Evolutionary conservation across 2,113 vertebrate species (phyloP), one percentile per base, ranked within the genome.

Genomic region (Malurus cyaneus): DNA sequence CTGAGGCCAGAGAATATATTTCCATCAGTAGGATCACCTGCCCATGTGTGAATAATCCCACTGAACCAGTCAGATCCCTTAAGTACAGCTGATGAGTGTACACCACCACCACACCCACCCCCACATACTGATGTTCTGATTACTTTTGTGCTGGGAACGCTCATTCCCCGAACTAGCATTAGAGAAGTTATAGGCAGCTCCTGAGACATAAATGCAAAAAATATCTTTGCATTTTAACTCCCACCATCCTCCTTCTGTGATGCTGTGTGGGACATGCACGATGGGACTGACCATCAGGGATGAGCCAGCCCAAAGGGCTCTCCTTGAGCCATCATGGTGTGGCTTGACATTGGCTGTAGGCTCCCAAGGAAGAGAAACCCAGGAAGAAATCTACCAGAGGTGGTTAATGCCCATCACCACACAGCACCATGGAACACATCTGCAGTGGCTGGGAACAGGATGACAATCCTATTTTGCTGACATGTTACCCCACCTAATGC

Each of bases 401-500:
- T 25, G 36, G 16, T 49, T 32, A 71, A 64, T 0, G 2, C 50
- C 46, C 0, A 0, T 47, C 32, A 61, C 11, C 46, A n/a, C 1
- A 0, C 32, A 91, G 72, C 42, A 86, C 5, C 12, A 46, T 0
- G 5, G 42, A 70, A 72, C 13, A 5, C 6, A 23, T n/a, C 62
- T 42, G 29, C 42, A 78, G 23, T 18, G 65, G 10, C 59, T 72
- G 46, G 62, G 50, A 69, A 70, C 0, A 86, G 39, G 42, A 29
- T 29, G 46, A 32, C 25, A 92, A 15, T n/a, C 21, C 2, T 3
- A 9, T 47, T 89, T 83, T 57, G 69, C 64, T 66, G 73, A 53
- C 56, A 14, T 14, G 12, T 39, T 26, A 47, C 70, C 24, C 69
- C 59, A 73, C 9, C 2, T 80, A 56, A 28, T 4, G 31, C 9